A percentile compares a stretch with the other conserved stretches of the same genome.
Conservation (phyloP, 1,140 invertebrate genomes). For the Neomicropteryx cornuta region DNA sequence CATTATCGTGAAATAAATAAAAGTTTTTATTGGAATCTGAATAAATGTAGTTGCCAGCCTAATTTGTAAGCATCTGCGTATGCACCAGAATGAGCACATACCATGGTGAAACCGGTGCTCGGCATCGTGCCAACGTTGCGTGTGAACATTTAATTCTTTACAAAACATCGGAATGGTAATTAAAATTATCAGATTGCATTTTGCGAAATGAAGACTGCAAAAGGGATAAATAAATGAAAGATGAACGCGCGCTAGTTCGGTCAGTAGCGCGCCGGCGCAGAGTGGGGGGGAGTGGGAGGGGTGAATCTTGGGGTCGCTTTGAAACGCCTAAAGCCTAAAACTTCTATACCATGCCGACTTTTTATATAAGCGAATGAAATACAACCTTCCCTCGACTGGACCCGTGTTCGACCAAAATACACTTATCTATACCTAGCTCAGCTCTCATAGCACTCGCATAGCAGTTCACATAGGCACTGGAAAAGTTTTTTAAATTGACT, state of each 20-base stretch:
- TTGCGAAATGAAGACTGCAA: constrained; percentile 14
- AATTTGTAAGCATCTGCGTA: not conserved
- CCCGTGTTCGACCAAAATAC: too few species aligned
- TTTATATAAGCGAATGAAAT: too few species aligned
- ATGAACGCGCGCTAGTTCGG: constrained; percentile 5
- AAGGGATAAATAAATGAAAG: constrained; percentile 15
- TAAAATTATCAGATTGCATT: constrained; percentile 16
- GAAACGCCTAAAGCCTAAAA: too few species aligned
- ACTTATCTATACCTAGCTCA: too few species aligned
- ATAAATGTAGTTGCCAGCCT: not conserved
- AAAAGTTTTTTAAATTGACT: too few species aligned
- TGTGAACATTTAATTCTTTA: constrained; percentile 14
- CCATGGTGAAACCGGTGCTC: not conserved
- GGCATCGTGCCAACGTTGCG: constrained; percentile 5
- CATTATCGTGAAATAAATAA: not conserved
- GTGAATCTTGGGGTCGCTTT: constrained; percentile 3
- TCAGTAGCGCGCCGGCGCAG: constrained; percentile 8
- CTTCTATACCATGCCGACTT: too few species aligned
- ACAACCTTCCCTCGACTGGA: too few species aligned
- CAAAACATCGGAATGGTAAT: constrained; percentile 14
- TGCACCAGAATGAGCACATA: not conserved
- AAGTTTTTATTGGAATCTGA: constrained; percentile 1
- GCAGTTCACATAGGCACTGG: too few species aligned
- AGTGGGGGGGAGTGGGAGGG: constrained; percentile 5
- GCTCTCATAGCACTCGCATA: too few species aligned